These are phyloP conservation scores for Sterrhoptilus dennistouni DNA, from an alignment of 2,113 vertebrate genomes.

Conservation along the genomic window DNA sequence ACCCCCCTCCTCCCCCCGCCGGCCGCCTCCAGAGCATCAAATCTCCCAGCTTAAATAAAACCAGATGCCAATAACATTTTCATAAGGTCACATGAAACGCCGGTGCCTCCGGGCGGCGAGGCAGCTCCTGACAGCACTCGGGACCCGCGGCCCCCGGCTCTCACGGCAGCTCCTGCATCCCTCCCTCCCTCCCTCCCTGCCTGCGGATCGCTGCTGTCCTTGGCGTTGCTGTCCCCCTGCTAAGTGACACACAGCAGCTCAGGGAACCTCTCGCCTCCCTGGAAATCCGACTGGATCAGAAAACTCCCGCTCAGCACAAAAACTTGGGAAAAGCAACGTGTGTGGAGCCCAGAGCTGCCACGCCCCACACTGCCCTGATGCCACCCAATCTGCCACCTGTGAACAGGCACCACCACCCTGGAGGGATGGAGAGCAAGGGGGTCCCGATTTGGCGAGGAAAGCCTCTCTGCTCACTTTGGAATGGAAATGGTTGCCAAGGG, in stretches of 20 bases:
- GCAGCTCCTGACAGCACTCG: background rate
- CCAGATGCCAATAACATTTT: constrained; percentile 54
- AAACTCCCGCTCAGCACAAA: background rate
- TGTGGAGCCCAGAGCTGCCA: background rate
- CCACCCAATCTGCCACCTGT: background rate
- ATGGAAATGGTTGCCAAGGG: background rate
- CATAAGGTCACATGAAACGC: constrained; percentile 7
- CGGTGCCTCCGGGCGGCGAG: background rate
- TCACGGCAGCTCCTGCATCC: background rate
- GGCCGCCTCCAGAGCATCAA: background rate
- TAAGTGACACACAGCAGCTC: background rate
- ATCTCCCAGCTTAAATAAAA: constrained; percentile 45
- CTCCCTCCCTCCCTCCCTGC: background rate
- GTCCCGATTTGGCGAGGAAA: background rate
- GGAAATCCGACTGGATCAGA: background rate
- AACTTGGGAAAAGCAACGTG: background rate
- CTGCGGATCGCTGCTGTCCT: background rate
- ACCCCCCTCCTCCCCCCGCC: background rate
- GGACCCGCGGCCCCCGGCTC: rapidly evolving
- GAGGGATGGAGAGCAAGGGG: background rate
- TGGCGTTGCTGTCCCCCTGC: background rate
- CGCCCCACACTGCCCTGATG: rapidly evolving
- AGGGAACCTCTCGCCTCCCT: background rate
- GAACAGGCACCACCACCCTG: background rate
- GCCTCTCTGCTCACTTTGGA: background rate